A percentile compares a stretch with the other conserved stretches of the same genome.
phyloP scores from a whole-genome alignment of 1,140 invertebrate genomes.

The Pararge aegeria region DNA sequence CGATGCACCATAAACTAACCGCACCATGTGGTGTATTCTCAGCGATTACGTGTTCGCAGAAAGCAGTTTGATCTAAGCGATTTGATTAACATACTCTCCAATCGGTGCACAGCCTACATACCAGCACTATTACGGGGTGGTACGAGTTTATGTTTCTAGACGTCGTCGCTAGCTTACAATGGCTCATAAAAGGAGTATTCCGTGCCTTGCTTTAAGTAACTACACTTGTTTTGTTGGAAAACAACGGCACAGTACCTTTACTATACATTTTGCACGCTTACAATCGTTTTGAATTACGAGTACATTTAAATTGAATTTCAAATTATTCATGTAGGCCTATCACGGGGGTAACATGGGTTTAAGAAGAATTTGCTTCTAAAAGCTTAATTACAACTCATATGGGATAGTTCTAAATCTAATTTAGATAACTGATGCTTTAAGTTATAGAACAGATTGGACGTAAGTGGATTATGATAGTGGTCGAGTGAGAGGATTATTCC shows the following conservation, averaged over 20 bases:
- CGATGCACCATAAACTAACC: background rate
- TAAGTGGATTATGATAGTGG: background rate
- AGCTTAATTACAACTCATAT: background rate
- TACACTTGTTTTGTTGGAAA: slow-evolving; percentile 5
- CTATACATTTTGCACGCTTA: no score
- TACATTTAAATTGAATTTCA: no score
- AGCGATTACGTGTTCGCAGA: slow-evolving; percentile 13
- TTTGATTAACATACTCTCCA: slow-evolving; percentile 25
- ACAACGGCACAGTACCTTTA: background rate
- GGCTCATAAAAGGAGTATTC: slow-evolving; percentile 21
- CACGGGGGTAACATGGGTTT: no score
- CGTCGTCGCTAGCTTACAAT: slow-evolving; percentile 18
- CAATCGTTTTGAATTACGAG: no score
- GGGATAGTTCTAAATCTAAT: background rate
- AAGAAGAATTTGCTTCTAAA: no score
- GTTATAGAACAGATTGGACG: background rate
- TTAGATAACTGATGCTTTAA: background rate
- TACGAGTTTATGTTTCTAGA: slow-evolving; percentile 20
- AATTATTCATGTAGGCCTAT: no score
- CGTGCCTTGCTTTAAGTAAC: background rate
- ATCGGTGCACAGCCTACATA: slow-evolving; percentile 12
- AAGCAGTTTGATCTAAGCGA: slow-evolving; percentile 14
- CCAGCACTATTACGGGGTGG: slow-evolving; percentile 15
- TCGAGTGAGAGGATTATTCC: background rate
- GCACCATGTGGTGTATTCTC: slow-evolving; percentile 7